Evolutionary conservation across 2,888 invertebrate genomes (phyloP).

Genomic region (Protonemura montana): DNA sequence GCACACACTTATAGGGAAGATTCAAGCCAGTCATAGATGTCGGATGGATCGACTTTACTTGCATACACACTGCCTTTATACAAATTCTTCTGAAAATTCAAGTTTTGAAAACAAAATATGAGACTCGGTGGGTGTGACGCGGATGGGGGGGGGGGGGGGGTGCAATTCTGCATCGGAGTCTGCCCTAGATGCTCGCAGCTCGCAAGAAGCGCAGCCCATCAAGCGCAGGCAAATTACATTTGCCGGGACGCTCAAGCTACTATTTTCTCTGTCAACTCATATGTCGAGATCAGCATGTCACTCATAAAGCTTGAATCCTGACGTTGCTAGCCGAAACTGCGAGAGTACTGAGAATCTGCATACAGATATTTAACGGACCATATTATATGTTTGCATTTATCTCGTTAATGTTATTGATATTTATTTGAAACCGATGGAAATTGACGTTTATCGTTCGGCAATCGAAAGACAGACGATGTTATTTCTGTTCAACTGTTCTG

Average conservation of each 20-base stretch:
- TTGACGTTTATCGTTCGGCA: not conserved
- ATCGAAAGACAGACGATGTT: not conserved
- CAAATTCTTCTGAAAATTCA: not conserved
- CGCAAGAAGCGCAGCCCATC: not conserved
- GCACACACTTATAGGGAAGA: not conserved
- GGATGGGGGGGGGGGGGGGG: not conserved
- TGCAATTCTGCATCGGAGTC: not conserved
- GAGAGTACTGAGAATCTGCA: not conserved
- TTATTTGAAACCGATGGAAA: not conserved
- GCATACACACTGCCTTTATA: not conserved
- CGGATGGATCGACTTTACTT: not conserved
- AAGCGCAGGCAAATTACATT: not conserved
- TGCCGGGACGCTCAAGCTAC: not conserved
- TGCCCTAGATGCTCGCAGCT: not conserved
- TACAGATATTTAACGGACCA: not conserved
- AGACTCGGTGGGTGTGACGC: not conserved
- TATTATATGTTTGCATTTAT: not conserved
- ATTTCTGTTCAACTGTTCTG: not conserved
- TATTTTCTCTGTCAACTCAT: not conserved
- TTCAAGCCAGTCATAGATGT: not conserved
- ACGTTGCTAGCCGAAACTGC: not conserved
- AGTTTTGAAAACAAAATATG: conserved; percentile 12
- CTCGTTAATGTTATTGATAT: not conserved
- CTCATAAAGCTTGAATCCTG: not conserved
- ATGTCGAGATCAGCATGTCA: conserved; percentile 7